phyloP scores from a whole-genome alignment of 2,888 invertebrate species.

The Monopis laevigella region DNA sequence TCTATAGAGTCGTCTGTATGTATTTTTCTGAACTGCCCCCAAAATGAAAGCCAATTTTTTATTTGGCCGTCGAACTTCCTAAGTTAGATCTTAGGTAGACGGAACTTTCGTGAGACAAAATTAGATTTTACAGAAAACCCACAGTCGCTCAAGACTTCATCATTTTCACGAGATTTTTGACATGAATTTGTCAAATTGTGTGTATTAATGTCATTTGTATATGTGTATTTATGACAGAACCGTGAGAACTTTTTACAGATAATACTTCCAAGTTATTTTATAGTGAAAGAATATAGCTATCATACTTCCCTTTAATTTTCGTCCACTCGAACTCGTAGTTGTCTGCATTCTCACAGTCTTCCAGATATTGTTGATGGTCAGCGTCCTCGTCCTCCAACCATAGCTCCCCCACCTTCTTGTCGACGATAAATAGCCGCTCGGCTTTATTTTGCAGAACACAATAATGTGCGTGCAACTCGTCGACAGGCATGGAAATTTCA shows the following conservation, averaged over 20 bases:
- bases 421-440: neutral
- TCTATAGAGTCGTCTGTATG: neutral
- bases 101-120: neutral
- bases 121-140: too few species aligned
- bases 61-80: neutral
- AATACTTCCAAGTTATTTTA: too few species aligned
- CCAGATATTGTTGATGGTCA: neutral
- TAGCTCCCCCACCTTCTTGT: neutral
- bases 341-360: neutral
- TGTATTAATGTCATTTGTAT: too few species aligned
- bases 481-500: neutral
- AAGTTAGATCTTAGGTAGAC: neutral
- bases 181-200: too few species aligned
- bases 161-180: too few species aligned
- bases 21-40: constrained; percentile 3
- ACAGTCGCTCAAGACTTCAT: too few species aligned
- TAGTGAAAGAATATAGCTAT: neutral
- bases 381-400: neutral
- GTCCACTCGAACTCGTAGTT: neutral
- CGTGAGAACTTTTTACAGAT: too few species aligned
- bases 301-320: neutral
- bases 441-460: neutral
- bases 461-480: neutral
- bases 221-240: too few species aligned
- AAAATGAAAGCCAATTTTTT: constrained; percentile 4